These are phyloP conservation scores for Bos indicus DNA, from an alignment of 2,113 vertebrate species.

Conservation along the genomic window DNA sequence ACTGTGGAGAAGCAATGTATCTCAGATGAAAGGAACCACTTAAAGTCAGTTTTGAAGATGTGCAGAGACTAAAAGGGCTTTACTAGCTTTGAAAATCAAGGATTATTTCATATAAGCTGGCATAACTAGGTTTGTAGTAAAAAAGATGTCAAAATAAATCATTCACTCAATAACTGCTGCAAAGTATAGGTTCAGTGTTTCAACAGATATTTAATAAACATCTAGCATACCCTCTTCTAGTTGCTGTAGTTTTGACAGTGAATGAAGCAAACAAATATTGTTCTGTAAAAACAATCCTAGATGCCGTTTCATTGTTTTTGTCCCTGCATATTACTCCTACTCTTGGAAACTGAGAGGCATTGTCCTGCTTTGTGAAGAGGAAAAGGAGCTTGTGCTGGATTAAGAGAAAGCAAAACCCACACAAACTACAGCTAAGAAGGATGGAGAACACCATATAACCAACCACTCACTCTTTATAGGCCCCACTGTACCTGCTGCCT, in stretches of 20 bases:
- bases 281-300: background rate
- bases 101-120: background rate
- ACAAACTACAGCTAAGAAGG: background rate
- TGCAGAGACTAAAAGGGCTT: background rate
- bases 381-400: background rate
- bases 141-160: background rate
- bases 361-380: background rate
- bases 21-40: background rate
- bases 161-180: background rate
- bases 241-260: background rate
- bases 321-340: background rate
- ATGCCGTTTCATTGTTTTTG: background rate
- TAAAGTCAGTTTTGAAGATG: background rate
- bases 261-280: background rate
- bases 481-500: background rate
- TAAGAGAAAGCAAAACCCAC: background rate
- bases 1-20: background rate
- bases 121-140: background rate
- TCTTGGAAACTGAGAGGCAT: background rate
- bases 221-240: background rate
- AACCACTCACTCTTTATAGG: background rate
- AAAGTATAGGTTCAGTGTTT: background rate
- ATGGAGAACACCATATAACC: background rate
- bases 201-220: background rate
- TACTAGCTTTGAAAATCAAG: background rate